Percentiles rank a stretch among this genome's conserved stretches.
Conservation (phyloP, 2,113 vertebrate species). For the Zonotrichia leucophrys region DNA sequence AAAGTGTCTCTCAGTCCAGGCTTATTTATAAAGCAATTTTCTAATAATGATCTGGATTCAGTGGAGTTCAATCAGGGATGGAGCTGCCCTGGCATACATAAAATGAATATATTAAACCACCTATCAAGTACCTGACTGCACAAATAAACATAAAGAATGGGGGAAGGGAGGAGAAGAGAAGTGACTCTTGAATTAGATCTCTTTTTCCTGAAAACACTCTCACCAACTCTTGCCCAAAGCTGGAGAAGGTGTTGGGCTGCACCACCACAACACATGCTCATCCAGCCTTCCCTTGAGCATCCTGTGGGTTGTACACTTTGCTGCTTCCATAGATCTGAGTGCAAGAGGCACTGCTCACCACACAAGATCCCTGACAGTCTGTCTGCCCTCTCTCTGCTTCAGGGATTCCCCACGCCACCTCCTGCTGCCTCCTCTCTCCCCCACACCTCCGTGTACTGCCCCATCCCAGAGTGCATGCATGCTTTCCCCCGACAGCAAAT, state of each 20-base stretch:
- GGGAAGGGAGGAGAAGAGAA: not conserved
- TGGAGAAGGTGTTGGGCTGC: not conserved
- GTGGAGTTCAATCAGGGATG: conserved; percentile 2
- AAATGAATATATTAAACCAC: conserved; percentile 24
- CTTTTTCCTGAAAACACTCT: not conserved
- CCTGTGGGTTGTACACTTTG: not conserved
- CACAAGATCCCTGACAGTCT: rapidly evolving
- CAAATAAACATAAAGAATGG: not conserved
- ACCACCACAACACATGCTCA: not conserved
- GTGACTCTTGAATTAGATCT: not conserved
- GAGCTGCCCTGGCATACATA: not conserved
- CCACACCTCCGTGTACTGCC: not conserved
- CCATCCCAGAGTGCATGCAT: not conserved
- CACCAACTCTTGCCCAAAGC: not conserved
- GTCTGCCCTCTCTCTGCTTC: not conserved
- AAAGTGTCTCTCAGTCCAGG: conserved; percentile 27
- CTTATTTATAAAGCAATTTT: conserved; percentile 55
- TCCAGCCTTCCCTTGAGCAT: not conserved
- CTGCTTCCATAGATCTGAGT: not conserved
- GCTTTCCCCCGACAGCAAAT: not conserved
- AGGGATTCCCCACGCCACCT: not conserved
- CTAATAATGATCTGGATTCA: conserved; percentile 43
- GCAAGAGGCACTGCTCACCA: not conserved
- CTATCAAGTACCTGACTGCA: not conserved
- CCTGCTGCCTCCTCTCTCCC: not conserved